Percentiles rank a stretch among this genome's conserved stretches.
phyloP scores from a whole-genome alignment of 2,113 vertebrate genomes.

The Hiodon tergisus region DNA sequence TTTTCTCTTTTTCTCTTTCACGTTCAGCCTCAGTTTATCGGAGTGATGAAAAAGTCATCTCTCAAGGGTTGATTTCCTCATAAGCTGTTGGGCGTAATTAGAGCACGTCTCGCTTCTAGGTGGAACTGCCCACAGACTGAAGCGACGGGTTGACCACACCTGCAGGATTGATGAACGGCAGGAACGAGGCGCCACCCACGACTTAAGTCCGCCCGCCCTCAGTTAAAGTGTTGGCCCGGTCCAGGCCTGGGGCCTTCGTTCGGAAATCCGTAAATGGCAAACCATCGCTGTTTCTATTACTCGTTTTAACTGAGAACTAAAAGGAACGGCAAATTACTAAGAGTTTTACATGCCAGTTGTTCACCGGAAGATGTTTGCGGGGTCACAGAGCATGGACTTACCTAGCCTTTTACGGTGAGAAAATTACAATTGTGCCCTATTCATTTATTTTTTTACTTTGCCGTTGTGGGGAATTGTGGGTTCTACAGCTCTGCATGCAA shows the following conservation, averaged over 20 bases:
- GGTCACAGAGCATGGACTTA: not conserved
- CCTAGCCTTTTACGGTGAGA: not conserved
- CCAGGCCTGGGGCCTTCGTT: conserved; percentile 34
- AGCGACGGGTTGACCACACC: not conserved
- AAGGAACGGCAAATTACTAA: not conserved
- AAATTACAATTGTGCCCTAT: not conserved
- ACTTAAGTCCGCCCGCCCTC: too few species aligned
- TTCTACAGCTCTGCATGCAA: not conserved
- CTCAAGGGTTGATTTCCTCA: not conserved
- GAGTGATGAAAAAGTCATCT: not conserved
- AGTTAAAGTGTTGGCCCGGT: conserved; percentile 28
- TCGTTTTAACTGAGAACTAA: conserved; percentile 20
- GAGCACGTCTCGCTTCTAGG: not conserved
- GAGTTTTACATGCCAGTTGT: not conserved
- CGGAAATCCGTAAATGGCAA: conserved; percentile 22
- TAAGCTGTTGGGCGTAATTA: not conserved
- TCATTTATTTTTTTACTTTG: not conserved
- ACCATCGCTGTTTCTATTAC: conserved; percentile 20
- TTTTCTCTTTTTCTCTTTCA: conserved; percentile 3
- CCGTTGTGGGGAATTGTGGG: not conserved
- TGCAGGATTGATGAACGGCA: not conserved
- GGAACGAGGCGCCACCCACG: too few species aligned
- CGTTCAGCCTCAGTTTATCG: not conserved
- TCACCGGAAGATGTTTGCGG: not conserved
- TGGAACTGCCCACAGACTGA: too few species aligned